These are phyloP conservation scores for Odontophorus gujanensis DNA, from an alignment of 2,113 vertebrate species.

Conservation along the genomic window DNA sequence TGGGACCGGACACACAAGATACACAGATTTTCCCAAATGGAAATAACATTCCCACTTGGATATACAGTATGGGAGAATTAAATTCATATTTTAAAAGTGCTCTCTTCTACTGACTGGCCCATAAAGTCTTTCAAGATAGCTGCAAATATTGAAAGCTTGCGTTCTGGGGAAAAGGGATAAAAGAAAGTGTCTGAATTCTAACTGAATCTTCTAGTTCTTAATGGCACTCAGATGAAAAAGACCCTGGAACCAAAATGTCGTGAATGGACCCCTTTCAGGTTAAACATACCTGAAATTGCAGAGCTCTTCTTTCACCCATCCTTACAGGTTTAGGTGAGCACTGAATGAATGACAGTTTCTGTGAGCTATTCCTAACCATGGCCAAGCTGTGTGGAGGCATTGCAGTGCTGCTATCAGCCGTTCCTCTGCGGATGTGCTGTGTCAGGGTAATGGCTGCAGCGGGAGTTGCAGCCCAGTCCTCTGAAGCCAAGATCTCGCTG, in stretches of 20 bases:
- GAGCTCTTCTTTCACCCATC: background rate
- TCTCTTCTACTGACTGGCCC: background rate
- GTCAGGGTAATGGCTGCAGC: slow-evolving; percentile 31
- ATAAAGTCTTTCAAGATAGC: background rate
- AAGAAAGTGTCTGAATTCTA: background rate
- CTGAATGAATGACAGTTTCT: slow-evolving; percentile 23
- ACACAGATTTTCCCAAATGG: background rate
- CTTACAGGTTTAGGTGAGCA: background rate
- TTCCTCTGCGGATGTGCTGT: background rate
- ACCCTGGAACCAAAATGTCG: background rate
- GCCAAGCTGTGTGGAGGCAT: background rate
- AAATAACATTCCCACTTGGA: background rate
- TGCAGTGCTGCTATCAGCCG: background rate
- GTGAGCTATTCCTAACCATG: background rate
- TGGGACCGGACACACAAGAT: background rate
- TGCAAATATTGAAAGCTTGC: background rate
- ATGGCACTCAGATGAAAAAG: background rate
- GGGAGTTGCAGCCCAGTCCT: background rate
- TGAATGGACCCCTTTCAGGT: background rate
- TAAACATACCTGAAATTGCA: background rate
- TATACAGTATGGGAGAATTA: background rate
- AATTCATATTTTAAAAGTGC: background rate
- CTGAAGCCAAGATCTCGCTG: slow-evolving; percentile 7
- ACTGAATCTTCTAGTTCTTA: background rate
- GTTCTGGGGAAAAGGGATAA: background rate